These are phyloP conservation scores for Ectropis grisescens DNA, from an alignment of 1,140 invertebrate genomes.

Conservation along the genomic window DNA sequence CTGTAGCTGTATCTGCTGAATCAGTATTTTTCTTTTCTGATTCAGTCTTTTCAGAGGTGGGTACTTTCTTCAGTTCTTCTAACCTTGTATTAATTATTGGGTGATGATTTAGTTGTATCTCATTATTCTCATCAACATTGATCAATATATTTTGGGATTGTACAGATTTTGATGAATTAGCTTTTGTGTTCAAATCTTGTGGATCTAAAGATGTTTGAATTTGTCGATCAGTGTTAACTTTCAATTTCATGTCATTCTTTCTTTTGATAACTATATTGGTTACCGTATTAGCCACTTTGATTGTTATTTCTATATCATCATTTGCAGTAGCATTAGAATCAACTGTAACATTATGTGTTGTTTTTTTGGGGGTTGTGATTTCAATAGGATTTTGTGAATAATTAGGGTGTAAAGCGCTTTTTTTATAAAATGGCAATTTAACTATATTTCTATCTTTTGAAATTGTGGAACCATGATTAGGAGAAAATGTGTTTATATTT, in stretches of 20 bases:
- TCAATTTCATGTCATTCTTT: conserved; percentile 41
- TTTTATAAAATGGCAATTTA: conserved; percentile 35
- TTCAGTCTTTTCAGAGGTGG: conserved; percentile 17
- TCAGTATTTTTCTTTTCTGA: conserved; percentile 45
- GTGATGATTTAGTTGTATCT: no score
- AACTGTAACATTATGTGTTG: no score
- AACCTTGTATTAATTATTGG: no score
- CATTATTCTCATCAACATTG: conserved; percentile 3
- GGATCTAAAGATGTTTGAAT: conserved; percentile 31
- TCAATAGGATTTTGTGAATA: no score
- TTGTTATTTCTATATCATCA: conserved; percentile 27
- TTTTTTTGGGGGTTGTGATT: conserved; percentile 7
- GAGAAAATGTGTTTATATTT: no score
- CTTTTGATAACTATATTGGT: conserved; percentile 50
- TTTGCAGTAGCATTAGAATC: no score
- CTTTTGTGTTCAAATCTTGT: conserved; percentile 4
- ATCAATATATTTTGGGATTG: conserved; percentile 7
- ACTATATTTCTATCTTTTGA: no score
- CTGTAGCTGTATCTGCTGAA: conserved; percentile 45
- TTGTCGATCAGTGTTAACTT: conserved; percentile 36
- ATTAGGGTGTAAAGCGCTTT: conserved; percentile 14
- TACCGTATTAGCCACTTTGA: conserved; percentile 45
- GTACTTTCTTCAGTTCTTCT: not conserved
- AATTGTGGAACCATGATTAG: no score
- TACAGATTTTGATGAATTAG: conserved; percentile 1